These are phyloP conservation scores for Aldabrachelys gigantea DNA, from an alignment of 2,113 vertebrate species.

Conservation along the genomic window DNA sequence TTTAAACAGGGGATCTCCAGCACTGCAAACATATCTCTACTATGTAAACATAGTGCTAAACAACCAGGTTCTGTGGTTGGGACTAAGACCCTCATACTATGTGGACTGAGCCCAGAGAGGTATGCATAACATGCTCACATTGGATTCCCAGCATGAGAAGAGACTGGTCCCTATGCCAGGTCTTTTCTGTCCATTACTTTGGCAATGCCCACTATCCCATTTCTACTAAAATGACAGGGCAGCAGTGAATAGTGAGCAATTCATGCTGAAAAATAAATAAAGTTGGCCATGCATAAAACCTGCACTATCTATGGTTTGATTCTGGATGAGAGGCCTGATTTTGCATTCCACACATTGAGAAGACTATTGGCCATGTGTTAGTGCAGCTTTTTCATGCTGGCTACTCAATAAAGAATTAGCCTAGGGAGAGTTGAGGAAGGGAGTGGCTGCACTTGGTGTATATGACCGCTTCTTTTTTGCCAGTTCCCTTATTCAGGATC, in stretches of 20 bases:
- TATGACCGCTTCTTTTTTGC: neutral
- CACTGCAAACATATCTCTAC: constrained; percentile 41
- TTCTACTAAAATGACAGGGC: neutral
- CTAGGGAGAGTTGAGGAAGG: neutral
- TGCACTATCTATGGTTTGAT: neutral
- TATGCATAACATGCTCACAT: neutral
- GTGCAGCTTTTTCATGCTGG: neutral
- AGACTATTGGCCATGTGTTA: neutral
- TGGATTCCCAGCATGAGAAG: neutral
- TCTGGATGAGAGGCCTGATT: neutral
- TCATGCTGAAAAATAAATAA: neutral
- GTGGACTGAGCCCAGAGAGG: neutral
- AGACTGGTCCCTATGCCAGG: neutral
- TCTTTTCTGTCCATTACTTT: neutral
- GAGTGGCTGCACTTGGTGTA: neutral
- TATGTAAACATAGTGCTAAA: neutral
- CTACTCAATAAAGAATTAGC: neutral
- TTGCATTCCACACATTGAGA: neutral
- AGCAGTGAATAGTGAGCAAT: neutral
- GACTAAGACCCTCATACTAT: neutral
- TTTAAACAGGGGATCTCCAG: constrained; percentile 47
- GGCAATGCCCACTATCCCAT: neutral
- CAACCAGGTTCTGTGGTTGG: neutral
- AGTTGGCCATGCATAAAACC: neutral
- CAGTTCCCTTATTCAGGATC: neutral